Conservation (phyloP, 2,888 invertebrate species). For the Spicauda simplicius region DNA sequence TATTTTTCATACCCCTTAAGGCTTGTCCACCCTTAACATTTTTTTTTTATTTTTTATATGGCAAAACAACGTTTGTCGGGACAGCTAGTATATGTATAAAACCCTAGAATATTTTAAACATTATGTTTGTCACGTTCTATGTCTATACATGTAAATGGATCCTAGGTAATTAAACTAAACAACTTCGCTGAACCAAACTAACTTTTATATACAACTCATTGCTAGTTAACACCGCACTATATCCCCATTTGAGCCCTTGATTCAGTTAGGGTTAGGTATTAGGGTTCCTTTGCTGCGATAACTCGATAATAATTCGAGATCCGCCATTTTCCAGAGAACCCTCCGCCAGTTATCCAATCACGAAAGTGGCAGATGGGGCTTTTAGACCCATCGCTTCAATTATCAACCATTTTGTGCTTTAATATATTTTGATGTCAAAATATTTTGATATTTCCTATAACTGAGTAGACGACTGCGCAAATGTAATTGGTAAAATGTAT, state of each 20-base stretch:
- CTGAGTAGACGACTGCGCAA: neutral
- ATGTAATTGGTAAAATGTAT: too few species aligned
- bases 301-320: slow-evolving; percentile 36
- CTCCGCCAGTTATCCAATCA: slow-evolving; percentile 49
- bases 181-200: neutral
- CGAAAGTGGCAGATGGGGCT: slow-evolving; percentile 33
- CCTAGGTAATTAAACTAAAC: too few species aligned
- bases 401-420: neutral
- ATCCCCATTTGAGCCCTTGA: neutral
- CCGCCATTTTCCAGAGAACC: slow-evolving; percentile 56
- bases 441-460: neutral
- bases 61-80: too few species aligned
- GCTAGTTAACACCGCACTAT: neutral
- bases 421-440: slow-evolving; percentile 5
- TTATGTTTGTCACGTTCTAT: too few species aligned
- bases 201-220: neutral
- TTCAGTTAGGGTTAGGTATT: neutral
- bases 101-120: too few species aligned
- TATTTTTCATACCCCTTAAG: too few species aligned
- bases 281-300: slow-evolving; percentile 19
- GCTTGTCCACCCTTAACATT: too few species aligned
- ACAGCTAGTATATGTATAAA: too few species aligned
- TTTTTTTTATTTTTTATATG: too few species aligned
- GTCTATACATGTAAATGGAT: too few species aligned
- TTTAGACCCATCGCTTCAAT: slow-evolving; percentile 6